A percentile compares a stretch with the other conserved stretches of the same genome.
These are phyloP conservation scores for Limulus polyphemus DNA, from an alignment of 2,888 invertebrate genomes.

Conservation along the genomic window DNA sequence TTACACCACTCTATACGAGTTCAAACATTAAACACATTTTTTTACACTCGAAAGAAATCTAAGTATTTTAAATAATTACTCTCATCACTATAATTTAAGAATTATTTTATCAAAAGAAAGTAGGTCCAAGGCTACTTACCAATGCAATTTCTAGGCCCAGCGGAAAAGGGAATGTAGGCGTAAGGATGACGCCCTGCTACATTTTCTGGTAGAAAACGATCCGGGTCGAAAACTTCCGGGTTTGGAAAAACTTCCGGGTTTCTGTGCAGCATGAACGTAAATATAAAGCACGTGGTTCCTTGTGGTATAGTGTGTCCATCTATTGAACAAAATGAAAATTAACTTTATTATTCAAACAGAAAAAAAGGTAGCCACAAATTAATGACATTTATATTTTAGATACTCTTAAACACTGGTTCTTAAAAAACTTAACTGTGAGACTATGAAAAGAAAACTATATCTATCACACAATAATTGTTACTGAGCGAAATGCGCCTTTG, in stretches of 20 bases:
- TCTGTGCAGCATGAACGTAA: constrained; percentile 27
- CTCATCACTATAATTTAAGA: too few relatives aligned
- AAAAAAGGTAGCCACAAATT: too few relatives aligned
- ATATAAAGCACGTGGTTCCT: constrained; percentile 27
- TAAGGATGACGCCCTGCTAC: constrained; percentile 1
- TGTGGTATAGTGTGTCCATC: constrained; percentile 28
- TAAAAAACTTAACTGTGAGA: too few relatives aligned
- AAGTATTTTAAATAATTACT: too few relatives aligned
- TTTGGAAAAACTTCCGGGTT: constrained; percentile 33
- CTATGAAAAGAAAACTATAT: too few relatives aligned
- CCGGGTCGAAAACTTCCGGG: constrained; percentile 36
- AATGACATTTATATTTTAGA: background rate
- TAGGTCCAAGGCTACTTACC: constrained; percentile 35
- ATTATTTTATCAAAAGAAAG: too few relatives aligned
- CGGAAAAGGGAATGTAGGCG: constrained; percentile 64
- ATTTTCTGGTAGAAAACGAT: constrained; percentile 28
- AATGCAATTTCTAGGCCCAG: constrained; percentile 66
- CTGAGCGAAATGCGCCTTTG: too few relatives aligned
- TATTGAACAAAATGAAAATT: background rate
- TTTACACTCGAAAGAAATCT: too few relatives aligned
- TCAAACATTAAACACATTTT: too few relatives aligned
- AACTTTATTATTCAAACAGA: too few relatives aligned
- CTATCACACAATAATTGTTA: too few relatives aligned
- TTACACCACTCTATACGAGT: too few relatives aligned
- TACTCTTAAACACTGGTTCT: background rate